Conservation (phyloP, 2,113 vertebrate genomes). For the Lophochroa leadbeateri region DNA sequence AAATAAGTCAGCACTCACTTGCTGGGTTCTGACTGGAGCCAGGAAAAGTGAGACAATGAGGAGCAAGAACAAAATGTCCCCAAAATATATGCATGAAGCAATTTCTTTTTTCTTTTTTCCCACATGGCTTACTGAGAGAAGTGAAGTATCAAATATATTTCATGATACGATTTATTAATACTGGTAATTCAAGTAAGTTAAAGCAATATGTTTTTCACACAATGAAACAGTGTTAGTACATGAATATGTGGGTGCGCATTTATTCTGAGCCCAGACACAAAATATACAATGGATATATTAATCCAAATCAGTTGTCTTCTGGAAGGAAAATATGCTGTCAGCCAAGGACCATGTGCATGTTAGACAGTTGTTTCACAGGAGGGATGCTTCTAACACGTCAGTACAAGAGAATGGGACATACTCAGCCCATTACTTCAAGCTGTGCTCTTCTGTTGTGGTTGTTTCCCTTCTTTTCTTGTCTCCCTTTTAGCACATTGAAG, state of each 20-base stretch:
- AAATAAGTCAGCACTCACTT: constrained; percentile 23
- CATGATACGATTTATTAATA: neutral
- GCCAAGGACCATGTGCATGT: neutral
- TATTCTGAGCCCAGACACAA: neutral
- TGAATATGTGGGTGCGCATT: neutral
- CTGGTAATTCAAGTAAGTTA: neutral
- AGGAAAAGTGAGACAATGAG: constrained; percentile 22
- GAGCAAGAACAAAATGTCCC: constrained; percentile 35
- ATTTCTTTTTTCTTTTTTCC: neutral
- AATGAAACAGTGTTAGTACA: neutral
- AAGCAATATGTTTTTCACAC: neutral
- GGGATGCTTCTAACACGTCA: neutral
- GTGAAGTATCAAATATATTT: neutral
- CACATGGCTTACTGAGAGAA: neutral
- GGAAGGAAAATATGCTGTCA: neutral
- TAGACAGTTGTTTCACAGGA: neutral
- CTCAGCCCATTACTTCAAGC: neutral
- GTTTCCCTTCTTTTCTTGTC: neutral
- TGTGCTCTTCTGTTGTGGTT: neutral
- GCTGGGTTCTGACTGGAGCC: neutral
- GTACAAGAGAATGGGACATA: neutral
- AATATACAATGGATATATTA: neutral
- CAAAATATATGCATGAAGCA: neutral
- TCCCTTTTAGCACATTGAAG: neutral
- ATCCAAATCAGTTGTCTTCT: neutral